Evolutionary conservation across 1,140 invertebrate genomes (phyloP).

Genomic region (Conus betulinus): DNA sequence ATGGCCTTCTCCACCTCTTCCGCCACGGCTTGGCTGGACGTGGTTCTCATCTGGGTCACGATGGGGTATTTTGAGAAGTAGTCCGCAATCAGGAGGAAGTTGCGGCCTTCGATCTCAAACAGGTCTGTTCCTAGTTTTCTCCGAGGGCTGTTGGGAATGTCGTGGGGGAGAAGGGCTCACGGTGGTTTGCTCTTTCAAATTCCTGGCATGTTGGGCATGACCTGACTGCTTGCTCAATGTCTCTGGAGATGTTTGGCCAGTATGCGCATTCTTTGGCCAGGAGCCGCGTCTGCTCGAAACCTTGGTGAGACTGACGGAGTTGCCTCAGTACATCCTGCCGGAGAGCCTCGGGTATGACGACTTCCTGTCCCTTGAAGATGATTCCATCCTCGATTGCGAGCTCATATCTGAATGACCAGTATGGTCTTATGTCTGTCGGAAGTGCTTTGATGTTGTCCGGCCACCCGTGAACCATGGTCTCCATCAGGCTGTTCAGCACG

Average conservation of each 20-base stretch:
- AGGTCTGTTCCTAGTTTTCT: constrained; percentile 20
- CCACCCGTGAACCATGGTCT: too few relatives aligned
- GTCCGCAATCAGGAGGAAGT: constrained; percentile 23
- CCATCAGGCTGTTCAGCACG: too few relatives aligned
- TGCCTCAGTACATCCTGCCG: constrained; percentile 18
- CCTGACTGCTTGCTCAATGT: constrained; percentile 31
- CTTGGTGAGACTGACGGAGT: constrained; percentile 41
- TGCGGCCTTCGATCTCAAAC: constrained; percentile 3
- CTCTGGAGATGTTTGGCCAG: constrained; percentile 38
- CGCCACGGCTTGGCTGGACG: too few relatives aligned
- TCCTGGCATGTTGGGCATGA: constrained; percentile 28
- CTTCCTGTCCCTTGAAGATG: constrained; percentile 34
- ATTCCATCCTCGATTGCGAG: constrained; percentile 37
- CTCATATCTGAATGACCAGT: constrained; percentile 37
- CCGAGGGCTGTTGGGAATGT: constrained; percentile 20
- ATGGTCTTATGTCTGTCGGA: neutral
- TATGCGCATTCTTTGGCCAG: constrained; percentile 26
- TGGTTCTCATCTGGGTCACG: neutral
- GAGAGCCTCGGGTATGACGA: constrained; percentile 40
- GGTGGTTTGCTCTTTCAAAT: neutral
- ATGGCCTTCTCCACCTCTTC: too few relatives aligned
- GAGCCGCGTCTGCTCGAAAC: constrained; percentile 28
- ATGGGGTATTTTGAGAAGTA: constrained; percentile 17
- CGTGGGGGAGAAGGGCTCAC: constrained; percentile 7
- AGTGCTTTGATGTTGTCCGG: neutral